These are phyloP conservation scores for Petromus typicus DNA, from an alignment of 2,113 vertebrate species.

Conservation along the genomic window DNA sequence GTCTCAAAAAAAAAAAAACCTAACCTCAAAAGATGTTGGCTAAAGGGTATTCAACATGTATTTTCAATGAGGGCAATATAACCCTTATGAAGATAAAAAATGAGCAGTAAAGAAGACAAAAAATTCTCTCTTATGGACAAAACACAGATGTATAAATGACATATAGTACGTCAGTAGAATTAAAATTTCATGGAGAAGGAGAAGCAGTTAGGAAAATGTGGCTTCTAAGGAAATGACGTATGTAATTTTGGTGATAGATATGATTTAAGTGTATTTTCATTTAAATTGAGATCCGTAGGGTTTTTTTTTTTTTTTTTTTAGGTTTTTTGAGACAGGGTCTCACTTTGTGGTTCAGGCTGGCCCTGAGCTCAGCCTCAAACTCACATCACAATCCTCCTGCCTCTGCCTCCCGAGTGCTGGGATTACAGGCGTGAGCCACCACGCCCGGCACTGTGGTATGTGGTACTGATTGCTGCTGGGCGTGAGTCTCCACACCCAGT, in stretches of 20 bases:
- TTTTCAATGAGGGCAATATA: neutral
- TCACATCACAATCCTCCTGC: too few relatives aligned
- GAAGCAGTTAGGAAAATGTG: neutral
- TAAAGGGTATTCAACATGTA: neutral
- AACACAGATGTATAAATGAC: neutral
- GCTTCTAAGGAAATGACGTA: neutral
- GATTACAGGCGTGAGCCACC: too few relatives aligned
- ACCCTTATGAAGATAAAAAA: neutral
- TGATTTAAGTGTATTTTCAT: neutral
- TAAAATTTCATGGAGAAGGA: neutral
- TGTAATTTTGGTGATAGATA: neutral
- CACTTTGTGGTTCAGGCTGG: too few relatives aligned
- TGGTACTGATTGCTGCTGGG: too few relatives aligned
- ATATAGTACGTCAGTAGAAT: neutral
- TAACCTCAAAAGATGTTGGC: neutral
- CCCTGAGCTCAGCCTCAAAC: too few relatives aligned
- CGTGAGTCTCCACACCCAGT: too few relatives aligned
- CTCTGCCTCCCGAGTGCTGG: too few relatives aligned
- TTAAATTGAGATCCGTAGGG: too few relatives aligned
- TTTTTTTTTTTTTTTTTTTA: too few relatives aligned
- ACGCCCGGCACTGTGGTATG: too few relatives aligned
- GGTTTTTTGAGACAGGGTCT: too few relatives aligned
- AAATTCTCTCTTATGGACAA: neutral
- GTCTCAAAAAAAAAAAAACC: too few relatives aligned
- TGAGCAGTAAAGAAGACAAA: neutral